A percentile compares a stretch with the other conserved stretches of the same genome.
Evolutionary conservation across 2,888 invertebrate genomes (phyloP).

Genomic region (Heliconius aoede): DNA sequence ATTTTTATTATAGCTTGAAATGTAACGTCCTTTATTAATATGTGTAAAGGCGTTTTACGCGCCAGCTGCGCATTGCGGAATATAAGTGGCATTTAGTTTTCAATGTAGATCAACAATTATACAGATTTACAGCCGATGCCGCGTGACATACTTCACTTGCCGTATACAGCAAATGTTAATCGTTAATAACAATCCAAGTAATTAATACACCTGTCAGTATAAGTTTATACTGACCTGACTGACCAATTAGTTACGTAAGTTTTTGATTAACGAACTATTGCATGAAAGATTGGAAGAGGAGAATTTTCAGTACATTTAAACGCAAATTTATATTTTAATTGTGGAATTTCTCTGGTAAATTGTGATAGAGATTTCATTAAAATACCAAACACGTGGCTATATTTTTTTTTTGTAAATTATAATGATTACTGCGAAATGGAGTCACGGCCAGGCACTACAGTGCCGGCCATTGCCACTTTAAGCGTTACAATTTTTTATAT

Average conservation of each 20-base stretch:
- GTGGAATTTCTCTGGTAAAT: not conserved
- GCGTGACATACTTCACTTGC: slow-evolving; percentile 30
- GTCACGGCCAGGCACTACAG: slow-evolving; percentile 48
- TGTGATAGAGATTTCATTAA: not conserved
- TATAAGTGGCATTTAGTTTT: slow-evolving; percentile 26
- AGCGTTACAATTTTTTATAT: slow-evolving; percentile 39
- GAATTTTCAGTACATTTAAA: no score
- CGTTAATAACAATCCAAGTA: not conserved
- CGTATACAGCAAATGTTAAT: slow-evolving; percentile 27
- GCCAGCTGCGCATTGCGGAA: slow-evolving; percentile 35
- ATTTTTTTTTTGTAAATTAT: slow-evolving; percentile 15
- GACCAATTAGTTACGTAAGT: not conserved
- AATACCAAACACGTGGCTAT: not conserved
- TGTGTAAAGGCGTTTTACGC: slow-evolving; percentile 39
- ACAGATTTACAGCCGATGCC: slow-evolving; percentile 28
- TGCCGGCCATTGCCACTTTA: slow-evolving; percentile 51
- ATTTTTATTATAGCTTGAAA: slow-evolving; percentile 25
- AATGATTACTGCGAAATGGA: slow-evolving; percentile 47
- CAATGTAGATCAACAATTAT: slow-evolving; percentile 39
- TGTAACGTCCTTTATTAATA: slow-evolving; percentile 37
- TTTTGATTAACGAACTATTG: not conserved
- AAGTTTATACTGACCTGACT: not conserved
- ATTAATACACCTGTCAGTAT: slow-evolving; percentile 19
- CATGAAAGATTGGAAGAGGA: no score
- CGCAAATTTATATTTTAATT: not conserved